Conservation (phyloP, 2,888 invertebrate genomes). For the Heterodera filipjevi region DNA sequence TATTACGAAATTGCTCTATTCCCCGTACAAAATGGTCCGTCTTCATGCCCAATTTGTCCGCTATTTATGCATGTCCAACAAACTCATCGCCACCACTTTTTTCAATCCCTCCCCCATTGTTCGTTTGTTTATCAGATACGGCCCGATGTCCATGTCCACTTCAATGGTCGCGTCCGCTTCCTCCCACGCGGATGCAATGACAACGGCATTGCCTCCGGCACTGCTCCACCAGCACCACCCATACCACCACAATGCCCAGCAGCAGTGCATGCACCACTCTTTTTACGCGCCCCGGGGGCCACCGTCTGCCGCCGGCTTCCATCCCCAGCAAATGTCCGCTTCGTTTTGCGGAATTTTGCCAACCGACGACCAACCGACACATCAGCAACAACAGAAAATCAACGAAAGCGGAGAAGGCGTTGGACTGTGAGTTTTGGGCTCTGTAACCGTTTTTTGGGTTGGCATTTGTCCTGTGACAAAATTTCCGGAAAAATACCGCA, state of each 20-base stretch:
- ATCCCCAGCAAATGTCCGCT: background rate
- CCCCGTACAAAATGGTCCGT: no score
- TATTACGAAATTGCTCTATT: no score
- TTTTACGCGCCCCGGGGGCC: background rate
- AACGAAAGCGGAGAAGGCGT: background rate
- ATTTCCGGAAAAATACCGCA: no score
- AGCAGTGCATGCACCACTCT: conserved; percentile 19
- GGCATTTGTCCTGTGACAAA: no score
- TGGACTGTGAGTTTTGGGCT: no score
- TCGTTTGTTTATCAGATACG: no score
- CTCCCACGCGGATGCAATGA: background rate
- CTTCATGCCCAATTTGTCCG: no score
- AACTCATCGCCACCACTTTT: no score
- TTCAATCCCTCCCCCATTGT: no score
- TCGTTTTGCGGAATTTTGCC: background rate
- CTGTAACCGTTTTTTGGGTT: no score
- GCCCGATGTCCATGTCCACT: conserved; percentile 6
- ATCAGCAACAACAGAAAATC: background rate
- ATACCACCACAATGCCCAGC: background rate
- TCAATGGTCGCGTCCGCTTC: background rate
- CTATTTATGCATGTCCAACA: no score
- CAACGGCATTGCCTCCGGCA: background rate
- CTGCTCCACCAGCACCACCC: background rate
- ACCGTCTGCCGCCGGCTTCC: background rate
- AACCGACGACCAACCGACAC: background rate